A percentile compares a stretch with the other conserved stretches of the same genome.
Conservation (phyloP, 2,888 invertebrate species). For the Schizaphis graminum region DNA sequence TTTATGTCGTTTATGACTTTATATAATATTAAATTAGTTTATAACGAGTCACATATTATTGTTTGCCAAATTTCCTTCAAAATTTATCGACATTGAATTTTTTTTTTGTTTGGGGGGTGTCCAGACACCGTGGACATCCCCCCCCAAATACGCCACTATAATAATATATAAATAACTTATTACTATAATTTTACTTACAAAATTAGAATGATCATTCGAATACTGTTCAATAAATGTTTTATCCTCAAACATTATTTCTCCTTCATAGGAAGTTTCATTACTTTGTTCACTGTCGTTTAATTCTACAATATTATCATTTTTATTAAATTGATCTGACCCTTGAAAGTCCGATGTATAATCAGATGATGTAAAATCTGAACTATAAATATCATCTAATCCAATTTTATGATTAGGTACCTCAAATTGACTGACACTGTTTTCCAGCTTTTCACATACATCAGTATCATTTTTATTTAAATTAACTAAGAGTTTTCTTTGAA, state of each 20-base stretch:
- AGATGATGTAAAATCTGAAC: constrained; percentile 41
- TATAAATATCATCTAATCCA: constrained; percentile 25
- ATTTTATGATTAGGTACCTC: not conserved
- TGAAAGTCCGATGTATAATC: constrained; percentile 10
- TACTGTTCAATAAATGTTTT: constrained; percentile 56
- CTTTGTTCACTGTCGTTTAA: not conserved
- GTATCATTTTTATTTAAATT: not conserved
- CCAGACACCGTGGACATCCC: no score
- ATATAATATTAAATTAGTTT: no score
- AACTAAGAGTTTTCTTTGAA: not conserved
- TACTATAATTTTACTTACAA: constrained; percentile 33
- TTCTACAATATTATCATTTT: not conserved
- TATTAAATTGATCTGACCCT: not conserved
- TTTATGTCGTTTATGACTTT: no score
- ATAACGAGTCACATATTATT: no score
- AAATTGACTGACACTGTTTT: not conserved
- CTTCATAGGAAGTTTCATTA: constrained; percentile 58
- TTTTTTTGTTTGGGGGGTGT: no score
- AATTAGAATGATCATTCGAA: not conserved
- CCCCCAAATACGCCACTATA: no score
- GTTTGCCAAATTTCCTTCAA: no score
- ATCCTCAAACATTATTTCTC: constrained; percentile 54
- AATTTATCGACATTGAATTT: no score
- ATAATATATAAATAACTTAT: not conserved
- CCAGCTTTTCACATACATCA: not conserved